Evolutionary conservation across 1,140 invertebrate species (phyloP).

Genomic region (Bombus polaris): DNA sequence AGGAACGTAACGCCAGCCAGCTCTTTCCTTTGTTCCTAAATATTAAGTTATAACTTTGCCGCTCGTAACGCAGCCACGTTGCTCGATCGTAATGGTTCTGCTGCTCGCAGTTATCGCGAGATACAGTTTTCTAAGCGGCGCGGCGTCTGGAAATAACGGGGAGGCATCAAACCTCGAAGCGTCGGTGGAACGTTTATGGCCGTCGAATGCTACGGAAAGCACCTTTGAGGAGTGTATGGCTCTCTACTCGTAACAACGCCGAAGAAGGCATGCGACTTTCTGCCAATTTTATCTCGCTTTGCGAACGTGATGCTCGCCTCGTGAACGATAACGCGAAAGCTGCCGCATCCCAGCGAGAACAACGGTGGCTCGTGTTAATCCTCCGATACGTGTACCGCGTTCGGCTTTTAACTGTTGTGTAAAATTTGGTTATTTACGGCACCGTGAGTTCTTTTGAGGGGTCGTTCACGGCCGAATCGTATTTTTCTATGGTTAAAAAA

Average conservation of each 20-base stretch:
- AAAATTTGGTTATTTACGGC: background rate
- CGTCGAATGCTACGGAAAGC: background rate
- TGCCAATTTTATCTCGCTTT: conserved; percentile 24
- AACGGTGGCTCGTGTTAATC: background rate
- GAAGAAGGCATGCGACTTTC: background rate
- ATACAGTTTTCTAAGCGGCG: conserved; percentile 1
- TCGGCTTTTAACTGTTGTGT: background rate
- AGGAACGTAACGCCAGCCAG: background rate
- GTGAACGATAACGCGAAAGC: background rate
- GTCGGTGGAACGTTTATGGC: conserved; percentile 17
- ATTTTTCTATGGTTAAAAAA: too few relatives aligned
- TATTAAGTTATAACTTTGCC: conserved; percentile 29
- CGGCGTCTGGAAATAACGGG: background rate
- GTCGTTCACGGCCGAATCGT: too few relatives aligned
- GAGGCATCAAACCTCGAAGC: conserved; percentile 16
- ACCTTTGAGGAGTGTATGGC: background rate
- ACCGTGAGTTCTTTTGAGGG: too few relatives aligned
- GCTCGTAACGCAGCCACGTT: background rate
- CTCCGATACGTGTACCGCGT: background rate
- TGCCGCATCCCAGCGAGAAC: too few relatives aligned
- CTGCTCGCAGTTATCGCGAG: background rate
- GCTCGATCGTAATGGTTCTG: conserved; percentile 16
- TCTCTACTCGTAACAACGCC: background rate
- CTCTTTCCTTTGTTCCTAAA: conserved; percentile 1
- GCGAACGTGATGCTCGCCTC: background rate